Evolutionary conservation across 2,797 vertebrate genomes (phyloP), one percentile per base, ranked within the genome.

Genomic region (Danio choprae): DNA sequence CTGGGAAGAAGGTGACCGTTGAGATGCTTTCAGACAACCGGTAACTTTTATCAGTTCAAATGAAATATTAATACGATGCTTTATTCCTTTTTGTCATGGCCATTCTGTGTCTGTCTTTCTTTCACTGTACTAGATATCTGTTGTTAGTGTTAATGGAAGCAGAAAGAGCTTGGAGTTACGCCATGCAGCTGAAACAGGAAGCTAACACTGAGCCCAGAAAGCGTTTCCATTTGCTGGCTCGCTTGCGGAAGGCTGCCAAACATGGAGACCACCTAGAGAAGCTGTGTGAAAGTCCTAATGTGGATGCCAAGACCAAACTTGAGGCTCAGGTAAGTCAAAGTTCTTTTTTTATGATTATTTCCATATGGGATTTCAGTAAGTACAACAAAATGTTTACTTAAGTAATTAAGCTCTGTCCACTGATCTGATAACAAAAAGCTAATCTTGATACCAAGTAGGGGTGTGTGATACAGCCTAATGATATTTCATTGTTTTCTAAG

Each of bases 131-230:
- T 29, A 99, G 98, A 83, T 98, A 98, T 51, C 91, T 99, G 76
- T 89, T 99, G 83, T 86, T 99, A 87, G 95, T 98, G 79, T 91
- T 99, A 87, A 99, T 99, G 96, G 97, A 99, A 83, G 97, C 98
- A 0, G 98, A 99, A 87, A 92, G 98, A 53, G 98, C 98, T 11
- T 99, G 98, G 98, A 98, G 98, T 87, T 99, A 99, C 0, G 96
- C 98, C 88, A 99, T 99, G 98, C 98, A 99, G 91, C 94, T 99
- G 86, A 99, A 99, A 81, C 97, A 97, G 89, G 98, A 99, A 84
- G 98, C 97, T 9, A 99, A 99, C 89, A 99, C 98, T 0, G 98
- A 99, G 81, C 98, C 96, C 1, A 95, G 98, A n/a, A 99, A 99
- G 50, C 95, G 97, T 6, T 99, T 99, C 87, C 98, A 99, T 87